These are phyloP conservation scores for Butastur rufipennis DNA, from an alignment of 2,113 vertebrate species.

Conservation along the genomic window DNA sequence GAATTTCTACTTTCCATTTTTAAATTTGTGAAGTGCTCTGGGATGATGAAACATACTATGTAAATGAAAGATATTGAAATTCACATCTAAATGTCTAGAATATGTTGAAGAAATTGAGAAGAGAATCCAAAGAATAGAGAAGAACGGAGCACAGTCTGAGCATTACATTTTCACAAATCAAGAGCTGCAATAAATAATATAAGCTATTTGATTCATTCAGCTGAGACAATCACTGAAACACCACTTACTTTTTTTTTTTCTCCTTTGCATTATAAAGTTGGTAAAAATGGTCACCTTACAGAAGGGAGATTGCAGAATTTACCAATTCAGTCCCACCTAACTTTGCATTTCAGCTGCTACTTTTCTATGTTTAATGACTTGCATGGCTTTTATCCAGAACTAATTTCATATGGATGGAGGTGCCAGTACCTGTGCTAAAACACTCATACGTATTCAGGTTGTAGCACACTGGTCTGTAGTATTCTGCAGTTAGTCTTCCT, in stretches of 20 bases:
- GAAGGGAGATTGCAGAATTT: not conserved
- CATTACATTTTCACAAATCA: not conserved
- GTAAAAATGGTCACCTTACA: not conserved
- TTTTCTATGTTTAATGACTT: not conserved
- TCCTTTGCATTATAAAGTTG: not conserved
- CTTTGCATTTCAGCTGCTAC: not conserved
- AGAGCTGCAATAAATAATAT: not conserved
- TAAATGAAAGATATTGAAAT: not conserved
- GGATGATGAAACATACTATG: not conserved
- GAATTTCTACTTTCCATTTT: not conserved
- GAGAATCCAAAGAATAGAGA: not conserved
- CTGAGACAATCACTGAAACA: not conserved
- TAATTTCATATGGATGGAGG: not conserved
- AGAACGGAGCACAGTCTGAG: not conserved
- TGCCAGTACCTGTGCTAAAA: not conserved
- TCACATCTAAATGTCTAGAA: not conserved
- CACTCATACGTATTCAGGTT: not conserved
- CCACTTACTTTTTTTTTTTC: not conserved
- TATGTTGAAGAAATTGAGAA: not conserved
- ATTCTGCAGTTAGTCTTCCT: not conserved
- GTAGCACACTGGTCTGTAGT: not conserved
- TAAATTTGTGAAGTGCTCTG: not conserved
- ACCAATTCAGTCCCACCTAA: not conserved
- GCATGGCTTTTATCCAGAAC: not conserved
- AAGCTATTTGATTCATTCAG: not conserved